Conservation (phyloP, 2,888 invertebrate genomes). For the Parnassius apollo region DNA sequence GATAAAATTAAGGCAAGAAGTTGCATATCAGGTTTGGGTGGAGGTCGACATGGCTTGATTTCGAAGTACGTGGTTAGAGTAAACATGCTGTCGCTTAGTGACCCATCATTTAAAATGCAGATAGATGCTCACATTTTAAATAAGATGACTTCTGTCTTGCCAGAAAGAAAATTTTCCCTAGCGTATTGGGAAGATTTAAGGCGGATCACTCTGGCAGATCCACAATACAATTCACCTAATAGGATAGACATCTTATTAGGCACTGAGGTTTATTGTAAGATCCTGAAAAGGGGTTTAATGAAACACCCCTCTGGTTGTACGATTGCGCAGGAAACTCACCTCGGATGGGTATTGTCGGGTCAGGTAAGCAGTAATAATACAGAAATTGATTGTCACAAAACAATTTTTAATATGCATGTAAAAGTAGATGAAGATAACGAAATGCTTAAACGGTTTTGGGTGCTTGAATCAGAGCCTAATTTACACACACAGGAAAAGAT, state of each 20-base stretch:
- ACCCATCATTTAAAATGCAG: too few relatives aligned
- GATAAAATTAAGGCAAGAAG: background rate
- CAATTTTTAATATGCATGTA: background rate
- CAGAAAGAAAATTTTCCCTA: too few relatives aligned
- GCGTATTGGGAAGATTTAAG: too few relatives aligned
- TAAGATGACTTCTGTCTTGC: too few relatives aligned
- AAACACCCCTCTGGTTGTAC: background rate
- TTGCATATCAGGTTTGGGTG: background rate
- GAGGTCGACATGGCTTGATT: background rate
- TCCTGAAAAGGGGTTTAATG: background rate
- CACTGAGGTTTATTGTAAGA: background rate
- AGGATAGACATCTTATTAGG: background rate
- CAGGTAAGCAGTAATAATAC: background rate
- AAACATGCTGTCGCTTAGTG: background rate
- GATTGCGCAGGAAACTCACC: background rate
- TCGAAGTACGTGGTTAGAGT: background rate
- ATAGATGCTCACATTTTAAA: too few relatives aligned
- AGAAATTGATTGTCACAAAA: background rate
- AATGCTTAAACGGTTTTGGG: background rate
- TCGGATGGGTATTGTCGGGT: constrained; percentile 1
- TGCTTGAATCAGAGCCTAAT: background rate
- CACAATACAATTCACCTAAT: background rate
- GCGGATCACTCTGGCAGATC: too few relatives aligned
- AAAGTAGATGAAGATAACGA: background rate
- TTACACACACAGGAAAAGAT: background rate